Percentiles rank a stretch among this genome's conserved stretches.
phyloP scores from a whole-genome alignment of 2,888 invertebrate species.

The Hecatera dysodea region DNA sequence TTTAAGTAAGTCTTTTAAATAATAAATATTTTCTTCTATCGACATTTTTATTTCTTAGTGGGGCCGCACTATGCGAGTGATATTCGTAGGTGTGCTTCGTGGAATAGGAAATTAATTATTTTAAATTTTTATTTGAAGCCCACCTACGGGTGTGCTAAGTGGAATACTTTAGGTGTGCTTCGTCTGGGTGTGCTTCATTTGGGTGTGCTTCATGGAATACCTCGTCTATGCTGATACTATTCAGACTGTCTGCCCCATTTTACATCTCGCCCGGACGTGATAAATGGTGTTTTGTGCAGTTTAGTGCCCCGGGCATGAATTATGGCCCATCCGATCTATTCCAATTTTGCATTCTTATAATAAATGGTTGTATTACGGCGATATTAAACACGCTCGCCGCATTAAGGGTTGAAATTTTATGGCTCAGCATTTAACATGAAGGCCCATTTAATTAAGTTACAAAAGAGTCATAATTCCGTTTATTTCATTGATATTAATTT shows the following conservation, averaged over 20 bases:
- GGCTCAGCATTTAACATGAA: conserved; percentile 16
- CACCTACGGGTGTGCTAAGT: too few species aligned
- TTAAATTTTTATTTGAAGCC: too few species aligned
- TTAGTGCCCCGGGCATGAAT: conserved; percentile 21
- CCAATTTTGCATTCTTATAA: conserved; percentile 26
- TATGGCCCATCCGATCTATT: conserved; percentile 25
- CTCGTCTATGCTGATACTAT: conserved; percentile 12
- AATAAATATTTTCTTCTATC: too few species aligned
- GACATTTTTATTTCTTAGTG: too few species aligned
- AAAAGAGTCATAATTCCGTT: neutral
- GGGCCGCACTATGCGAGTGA: too few species aligned
- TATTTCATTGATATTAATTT: conserved; percentile 24
- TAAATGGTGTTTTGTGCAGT: conserved; percentile 44
- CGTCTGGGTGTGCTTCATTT: too few species aligned
- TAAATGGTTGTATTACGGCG: conserved; percentile 14
- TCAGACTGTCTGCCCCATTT: conserved; percentile 31
- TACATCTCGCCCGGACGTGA: conserved; percentile 18
- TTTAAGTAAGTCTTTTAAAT: too few species aligned
- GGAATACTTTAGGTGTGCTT: too few species aligned
- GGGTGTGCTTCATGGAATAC: too few species aligned
- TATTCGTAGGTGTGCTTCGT: too few species aligned
- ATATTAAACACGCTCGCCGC: neutral
- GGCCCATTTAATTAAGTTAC: neutral
- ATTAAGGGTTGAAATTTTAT: neutral
- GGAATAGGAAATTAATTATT: too few species aligned